Base-by-base conservation (phyloP, 2,888 invertebrate genomes). In the Callinectes sapidus region DNA sequence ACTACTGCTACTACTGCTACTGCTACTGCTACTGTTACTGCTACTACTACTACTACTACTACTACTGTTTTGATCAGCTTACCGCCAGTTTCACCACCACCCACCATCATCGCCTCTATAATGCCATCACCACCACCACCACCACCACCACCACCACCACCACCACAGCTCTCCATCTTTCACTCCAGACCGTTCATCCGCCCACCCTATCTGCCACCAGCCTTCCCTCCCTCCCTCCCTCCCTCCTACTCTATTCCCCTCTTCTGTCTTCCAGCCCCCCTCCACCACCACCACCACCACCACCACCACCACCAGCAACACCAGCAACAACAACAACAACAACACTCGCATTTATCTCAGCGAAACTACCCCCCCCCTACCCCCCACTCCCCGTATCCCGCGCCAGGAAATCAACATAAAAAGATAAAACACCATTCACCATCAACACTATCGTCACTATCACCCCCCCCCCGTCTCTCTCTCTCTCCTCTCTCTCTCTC, bases 361-460 rank as follows among this genome's bases (percentile, higher is more conserved):
- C 28, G n/a, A 71, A 71, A n/a, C n/a, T n/a, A n/a, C n/a, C n/a
- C n/a, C n/a, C n/a, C n/a, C n/a, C n/a, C n/a, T n/a, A n/a, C n/a
- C n/a, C n/a, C n/a, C n/a, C n/a, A n/a, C n/a, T n/a, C n/a, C n/a
- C n/a, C n/a, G n/a, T n/a, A n/a, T 71, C 28, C 71, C 71, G 6
- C 71, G 71, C n/a, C 71, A 71, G 71, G 71, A 71, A 71, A 71
- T 71, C 71, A 71, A 71, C 71, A 71, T 71, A 71, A 71, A 3
- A n/a, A 71, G 71, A 71, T 71, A 71, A 71, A 71, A n/a, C 28
- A n/a, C 71, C 71, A 71, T 18, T 8, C 71, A 71, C 71, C 71
- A 71, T n/a, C n/a, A n/a, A n/a, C n/a, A n/a, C n/a, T n/a, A n/a
- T n/a, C n/a, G n/a, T n/a, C n/a, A n/a, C n/a, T n/a, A n/a, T n/a